These are phyloP conservation scores for Troides helena DNA, from an alignment of 2,888 invertebrate species.

Conservation along the genomic window DNA sequence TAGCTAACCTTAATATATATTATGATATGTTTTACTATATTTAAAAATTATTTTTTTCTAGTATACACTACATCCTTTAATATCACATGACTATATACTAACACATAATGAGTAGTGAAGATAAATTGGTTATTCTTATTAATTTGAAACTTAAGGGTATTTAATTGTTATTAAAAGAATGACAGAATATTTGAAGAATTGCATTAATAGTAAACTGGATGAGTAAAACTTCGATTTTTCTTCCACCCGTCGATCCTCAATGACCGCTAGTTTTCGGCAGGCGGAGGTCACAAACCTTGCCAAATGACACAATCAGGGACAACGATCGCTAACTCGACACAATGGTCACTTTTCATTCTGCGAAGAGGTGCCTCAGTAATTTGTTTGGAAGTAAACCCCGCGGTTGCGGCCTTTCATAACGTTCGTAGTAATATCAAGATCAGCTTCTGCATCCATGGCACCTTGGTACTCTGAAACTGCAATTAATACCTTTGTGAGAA, in stretches of 20 bases:
- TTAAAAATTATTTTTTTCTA: no score
- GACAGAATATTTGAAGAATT: no score
- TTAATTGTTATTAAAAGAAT: no score
- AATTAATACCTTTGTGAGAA: background rate
- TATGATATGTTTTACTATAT: no score
- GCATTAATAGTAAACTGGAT: no score
- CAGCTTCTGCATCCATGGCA: background rate
- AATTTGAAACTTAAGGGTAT: no score
- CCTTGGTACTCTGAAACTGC: background rate
- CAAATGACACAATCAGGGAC: constrained; percentile 40
- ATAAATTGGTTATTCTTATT: no score
- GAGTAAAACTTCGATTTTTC: constrained; percentile 32
- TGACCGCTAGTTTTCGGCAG: constrained; percentile 37
- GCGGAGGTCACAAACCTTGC: constrained; percentile 39
- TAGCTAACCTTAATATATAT: no score
- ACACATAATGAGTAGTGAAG: no score
- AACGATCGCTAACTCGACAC: constrained; percentile 36
- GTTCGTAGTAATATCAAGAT: constrained; percentile 9
- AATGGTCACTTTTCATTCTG: constrained; percentile 34
- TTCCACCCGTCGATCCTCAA: constrained; percentile 35
- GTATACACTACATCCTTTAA: no score
- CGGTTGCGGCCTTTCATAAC: constrained; percentile 27
- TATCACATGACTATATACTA: no score
- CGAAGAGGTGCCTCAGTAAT: constrained; percentile 34
- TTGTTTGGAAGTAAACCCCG: constrained; percentile 38